phyloP scores from a whole-genome alignment of 2,113 vertebrate genomes.

The Lamprologus speciosus region DNA sequence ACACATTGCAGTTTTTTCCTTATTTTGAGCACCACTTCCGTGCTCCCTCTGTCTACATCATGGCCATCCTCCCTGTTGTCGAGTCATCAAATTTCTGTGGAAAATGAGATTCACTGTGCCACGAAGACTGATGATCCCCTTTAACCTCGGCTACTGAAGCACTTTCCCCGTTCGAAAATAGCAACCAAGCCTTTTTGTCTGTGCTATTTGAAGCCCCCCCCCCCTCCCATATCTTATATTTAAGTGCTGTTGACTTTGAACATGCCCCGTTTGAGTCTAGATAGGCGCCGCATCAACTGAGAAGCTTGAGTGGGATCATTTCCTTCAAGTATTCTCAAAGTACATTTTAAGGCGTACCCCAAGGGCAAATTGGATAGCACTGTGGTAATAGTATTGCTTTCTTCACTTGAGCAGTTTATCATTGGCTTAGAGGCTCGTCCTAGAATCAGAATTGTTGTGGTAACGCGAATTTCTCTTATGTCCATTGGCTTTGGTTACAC shows the following conservation, averaged over 20 bases:
- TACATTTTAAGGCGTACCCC: slow-evolving; percentile 12
- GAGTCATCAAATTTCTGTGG: slow-evolving; percentile 52
- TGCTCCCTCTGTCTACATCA: background rate
- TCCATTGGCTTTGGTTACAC: background rate
- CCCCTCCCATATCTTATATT: slow-evolving; percentile 13
- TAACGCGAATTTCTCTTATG: background rate
- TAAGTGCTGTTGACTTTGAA: slow-evolving; percentile 60
- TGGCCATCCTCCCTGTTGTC: slow-evolving; percentile 1
- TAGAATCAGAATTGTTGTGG: background rate
- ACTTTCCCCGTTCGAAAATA: slow-evolving; percentile 15
- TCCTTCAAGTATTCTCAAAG: slow-evolving; percentile 30
- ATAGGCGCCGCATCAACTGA: slow-evolving; percentile 5
- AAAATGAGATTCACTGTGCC: slow-evolving; percentile 47
- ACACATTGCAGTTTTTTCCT: background rate
- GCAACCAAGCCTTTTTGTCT: slow-evolving; percentile 18
- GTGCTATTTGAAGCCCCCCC: no score
- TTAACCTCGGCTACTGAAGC: slow-evolving; percentile 41
- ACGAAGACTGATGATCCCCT: slow-evolving; percentile 44
- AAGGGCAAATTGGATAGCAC: slow-evolving; percentile 28
- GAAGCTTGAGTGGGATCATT: background rate
- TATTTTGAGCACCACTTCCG: background rate
- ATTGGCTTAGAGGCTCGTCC: background rate
- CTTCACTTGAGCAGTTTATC: background rate
- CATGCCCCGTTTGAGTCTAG: background rate
- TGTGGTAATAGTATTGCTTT: slow-evolving; percentile 1